phyloP scores from a whole-genome alignment of 2,888 invertebrate species.

The Rambutsinella grinnellia region DNA sequence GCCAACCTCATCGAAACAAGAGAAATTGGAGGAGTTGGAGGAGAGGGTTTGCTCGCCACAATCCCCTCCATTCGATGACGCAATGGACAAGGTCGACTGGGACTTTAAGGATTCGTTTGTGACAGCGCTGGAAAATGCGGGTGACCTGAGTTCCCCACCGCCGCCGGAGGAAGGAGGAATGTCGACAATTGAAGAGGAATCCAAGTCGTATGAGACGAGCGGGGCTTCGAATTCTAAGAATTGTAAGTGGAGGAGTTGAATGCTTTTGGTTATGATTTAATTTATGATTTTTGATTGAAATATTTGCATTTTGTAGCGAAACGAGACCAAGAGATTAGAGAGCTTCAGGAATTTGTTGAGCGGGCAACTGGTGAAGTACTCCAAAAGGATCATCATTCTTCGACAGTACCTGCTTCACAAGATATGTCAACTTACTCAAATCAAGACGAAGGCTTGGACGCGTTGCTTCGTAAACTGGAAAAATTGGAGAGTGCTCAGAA shows the following conservation, averaged over 20 bases:
- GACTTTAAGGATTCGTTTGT: conserved; percentile 13
- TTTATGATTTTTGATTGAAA: too few species aligned
- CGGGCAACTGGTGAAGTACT: too few species aligned
- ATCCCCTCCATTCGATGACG: background rate
- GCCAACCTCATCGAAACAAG: conserved; percentile 15
- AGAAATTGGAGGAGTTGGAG: background rate
- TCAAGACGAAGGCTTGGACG: conserved; percentile 3
- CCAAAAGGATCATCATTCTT: too few species aligned
- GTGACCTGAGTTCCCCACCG: conserved; percentile 18
- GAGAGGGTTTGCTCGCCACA: background rate
- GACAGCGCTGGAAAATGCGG: conserved; percentile 14
- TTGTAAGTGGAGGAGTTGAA: conserved; percentile 1
- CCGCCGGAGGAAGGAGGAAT: conserved; percentile 4
- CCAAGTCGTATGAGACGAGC: conserved; percentile 34
- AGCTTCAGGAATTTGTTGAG: conserved; percentile 18
- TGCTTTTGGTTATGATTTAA: too few species aligned
- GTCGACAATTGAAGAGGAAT: conserved; percentile 48
- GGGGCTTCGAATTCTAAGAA: background rate
- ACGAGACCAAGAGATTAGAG: conserved; percentile 14
- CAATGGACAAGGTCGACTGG: conserved; percentile 14
- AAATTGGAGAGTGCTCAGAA: conserved; percentile 45
- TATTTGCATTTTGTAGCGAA: too few species aligned
- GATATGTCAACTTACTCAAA: too few species aligned
- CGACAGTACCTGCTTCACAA: too few species aligned
- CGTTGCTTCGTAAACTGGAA: conserved; percentile 32